Evolutionary conservation across 2,797 vertebrate species (phyloP).

Genomic region (Halcyon badia): DNA sequence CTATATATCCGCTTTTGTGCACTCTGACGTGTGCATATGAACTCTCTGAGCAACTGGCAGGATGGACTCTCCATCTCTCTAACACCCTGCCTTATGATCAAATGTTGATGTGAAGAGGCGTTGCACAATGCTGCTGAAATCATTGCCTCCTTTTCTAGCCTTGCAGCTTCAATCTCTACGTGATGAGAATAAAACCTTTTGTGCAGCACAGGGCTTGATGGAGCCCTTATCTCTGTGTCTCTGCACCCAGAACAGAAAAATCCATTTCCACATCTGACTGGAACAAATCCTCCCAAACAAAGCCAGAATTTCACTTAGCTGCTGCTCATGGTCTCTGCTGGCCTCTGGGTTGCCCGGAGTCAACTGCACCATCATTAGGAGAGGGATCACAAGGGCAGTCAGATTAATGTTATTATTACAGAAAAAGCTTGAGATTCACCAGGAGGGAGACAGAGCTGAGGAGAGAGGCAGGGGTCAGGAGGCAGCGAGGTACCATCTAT

Average conservation of each 20-base stretch:
- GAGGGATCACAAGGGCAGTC: not conserved
- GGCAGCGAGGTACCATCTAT: not conserved
- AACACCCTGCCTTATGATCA: not conserved
- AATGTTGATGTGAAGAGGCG: not conserved
- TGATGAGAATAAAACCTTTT: constrained; percentile 65
- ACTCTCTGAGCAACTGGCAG: not conserved
- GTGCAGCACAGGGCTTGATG: constrained; percentile 15
- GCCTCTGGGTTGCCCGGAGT: not conserved
- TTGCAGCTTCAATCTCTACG: not conserved
- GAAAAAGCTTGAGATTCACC: not conserved
- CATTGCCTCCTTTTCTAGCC: constrained; percentile 27
- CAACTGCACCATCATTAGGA: not conserved
- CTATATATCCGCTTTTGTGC: not conserved
- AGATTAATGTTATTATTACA: not conserved
- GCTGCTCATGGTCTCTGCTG: rapidly evolving
- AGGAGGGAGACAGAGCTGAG: not conserved
- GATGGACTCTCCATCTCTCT: not conserved
- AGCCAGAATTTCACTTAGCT: not conserved
- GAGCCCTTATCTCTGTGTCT: constrained; percentile 34
- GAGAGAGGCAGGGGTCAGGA: not conserved
- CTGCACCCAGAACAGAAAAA: constrained; percentile 32
- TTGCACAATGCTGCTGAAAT: constrained; percentile 38
- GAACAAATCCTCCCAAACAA: not conserved
- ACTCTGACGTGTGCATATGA: rapidly evolving
- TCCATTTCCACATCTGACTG: constrained; percentile 10